Conservation (phyloP, 2,888 invertebrate genomes). For the Meteorus colon region DNA sequence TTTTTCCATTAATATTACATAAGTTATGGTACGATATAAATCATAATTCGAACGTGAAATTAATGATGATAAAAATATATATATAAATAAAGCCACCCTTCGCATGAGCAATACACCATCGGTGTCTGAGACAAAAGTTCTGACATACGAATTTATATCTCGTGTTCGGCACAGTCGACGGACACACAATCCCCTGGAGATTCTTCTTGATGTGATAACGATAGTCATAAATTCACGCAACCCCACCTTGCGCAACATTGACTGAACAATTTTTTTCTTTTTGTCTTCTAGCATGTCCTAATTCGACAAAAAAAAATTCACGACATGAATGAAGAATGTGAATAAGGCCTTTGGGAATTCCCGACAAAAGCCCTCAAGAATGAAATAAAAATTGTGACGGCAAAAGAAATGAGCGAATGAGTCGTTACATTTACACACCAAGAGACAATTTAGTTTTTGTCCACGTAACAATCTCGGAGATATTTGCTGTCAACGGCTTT, state of each 20-base stretch:
- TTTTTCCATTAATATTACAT: neutral
- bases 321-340: neutral
- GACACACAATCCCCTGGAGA: conserved; percentile 5
- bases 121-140: conserved; percentile 3
- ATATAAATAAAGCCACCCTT: conserved; percentile 8
- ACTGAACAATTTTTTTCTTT: neutral
- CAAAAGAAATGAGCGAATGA: neutral
- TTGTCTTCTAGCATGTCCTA: neutral
- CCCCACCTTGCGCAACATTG: neutral
- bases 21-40: neutral
- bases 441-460: neutral
- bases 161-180: neutral
- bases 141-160: conserved; percentile 10
- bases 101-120: neutral
- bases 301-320: conserved; percentile 1
- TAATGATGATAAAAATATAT: neutral
- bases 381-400: neutral
- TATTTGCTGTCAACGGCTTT: neutral
- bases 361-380: neutral
- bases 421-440: neutral
- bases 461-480: neutral
- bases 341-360: neutral
- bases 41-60: neutral
- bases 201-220: conserved; percentile 10
- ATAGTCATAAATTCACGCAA: conserved; percentile 13